These are phyloP conservation scores for Scaptodrosophila latifasciaeformis DNA, from an alignment of 2,888 invertebrate genomes.

Conservation along the genomic window DNA sequence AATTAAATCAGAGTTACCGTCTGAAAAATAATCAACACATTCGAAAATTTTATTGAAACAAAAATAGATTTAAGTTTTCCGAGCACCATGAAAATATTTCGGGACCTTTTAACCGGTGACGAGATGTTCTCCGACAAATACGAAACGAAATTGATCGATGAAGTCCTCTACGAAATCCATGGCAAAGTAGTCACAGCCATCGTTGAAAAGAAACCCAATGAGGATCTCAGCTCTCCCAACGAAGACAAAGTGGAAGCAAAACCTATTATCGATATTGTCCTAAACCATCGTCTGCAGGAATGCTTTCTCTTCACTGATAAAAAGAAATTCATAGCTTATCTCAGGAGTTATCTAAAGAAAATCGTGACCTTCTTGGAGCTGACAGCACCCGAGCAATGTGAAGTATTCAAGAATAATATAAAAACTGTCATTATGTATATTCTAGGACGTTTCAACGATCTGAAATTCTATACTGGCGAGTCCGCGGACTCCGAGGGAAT, in stretches of 20 bases:
- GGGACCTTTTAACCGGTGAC: slow-evolving; percentile 96
- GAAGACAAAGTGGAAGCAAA: slow-evolving; percentile 86
- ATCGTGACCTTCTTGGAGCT: slow-evolving; percentile 88
- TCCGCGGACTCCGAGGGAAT: slow-evolving; percentile 95
- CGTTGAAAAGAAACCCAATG: slow-evolving; percentile 96
- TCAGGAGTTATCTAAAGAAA: slow-evolving; percentile 98
- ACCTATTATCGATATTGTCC: slow-evolving; percentile 93
- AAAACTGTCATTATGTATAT: slow-evolving; percentile 96
- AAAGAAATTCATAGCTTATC: slow-evolving; percentile 91
- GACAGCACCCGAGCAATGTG: slow-evolving; percentile 87
- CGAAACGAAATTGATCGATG: slow-evolving; percentile 92
- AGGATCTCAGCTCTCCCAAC: slow-evolving; percentile 88
- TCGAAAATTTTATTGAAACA: no score
- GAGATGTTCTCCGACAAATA: slow-evolving; percentile 99
- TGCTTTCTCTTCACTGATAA: slow-evolving; percentile 91
- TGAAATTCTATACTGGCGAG: slow-evolving; percentile 94
- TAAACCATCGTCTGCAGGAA: slow-evolving; percentile 92
- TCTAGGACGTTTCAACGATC: slow-evolving; percentile 91
- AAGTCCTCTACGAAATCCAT: slow-evolving; percentile 95
- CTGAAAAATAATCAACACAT: no score
- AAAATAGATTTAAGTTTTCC: no score
- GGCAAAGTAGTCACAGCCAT: slow-evolving; percentile 87
- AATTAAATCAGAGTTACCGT: no score
- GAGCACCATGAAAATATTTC: slow-evolving; percentile 94
- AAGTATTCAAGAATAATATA: slow-evolving; percentile 92